These are phyloP conservation scores for Microcebus tavaratra DNA, from an alignment of 2,113 vertebrate species.

Conservation along the genomic window DNA sequence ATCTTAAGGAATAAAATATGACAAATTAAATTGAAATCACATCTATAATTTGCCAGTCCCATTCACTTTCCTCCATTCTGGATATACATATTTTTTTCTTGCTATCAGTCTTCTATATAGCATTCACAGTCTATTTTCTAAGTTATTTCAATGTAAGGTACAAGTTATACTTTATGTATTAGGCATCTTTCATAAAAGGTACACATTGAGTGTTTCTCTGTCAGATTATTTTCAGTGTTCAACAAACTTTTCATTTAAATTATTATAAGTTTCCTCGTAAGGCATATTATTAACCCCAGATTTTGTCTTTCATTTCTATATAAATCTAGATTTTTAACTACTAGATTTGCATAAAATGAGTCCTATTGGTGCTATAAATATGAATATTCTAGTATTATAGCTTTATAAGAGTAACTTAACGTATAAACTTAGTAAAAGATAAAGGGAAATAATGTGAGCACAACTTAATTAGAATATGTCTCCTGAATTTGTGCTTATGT, in stretches of 20 bases:
- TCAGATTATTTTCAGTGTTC: not conserved
- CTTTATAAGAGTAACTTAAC: not conserved
- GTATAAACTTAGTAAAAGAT: not conserved
- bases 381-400: not conserved
- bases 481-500: not conserved
- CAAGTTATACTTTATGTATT: not conserved
- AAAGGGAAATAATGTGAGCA: not conserved
- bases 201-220: not conserved
- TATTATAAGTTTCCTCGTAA: not conserved
- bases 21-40: conserved; percentile 4
- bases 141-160: not conserved
- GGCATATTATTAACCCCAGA: not conserved
- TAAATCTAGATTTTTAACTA: not conserved
- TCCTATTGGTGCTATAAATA: not conserved
- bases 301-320: not conserved
- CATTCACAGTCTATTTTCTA: not conserved
- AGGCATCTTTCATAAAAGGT: not conserved
- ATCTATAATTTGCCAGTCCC: not conserved
- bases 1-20: conserved; percentile 32
- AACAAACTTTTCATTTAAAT: not conserved
- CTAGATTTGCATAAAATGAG: conserved; percentile 34
- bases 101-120: not conserved
- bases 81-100: not conserved
- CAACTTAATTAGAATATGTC: not conserved
- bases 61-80: not conserved